A percentile compares a stretch with the other conserved stretches of the same genome.
These are phyloP conservation scores for Apantesis nais DNA, from an alignment of 2,888 invertebrate genomes.

Conservation along the genomic window DNA sequence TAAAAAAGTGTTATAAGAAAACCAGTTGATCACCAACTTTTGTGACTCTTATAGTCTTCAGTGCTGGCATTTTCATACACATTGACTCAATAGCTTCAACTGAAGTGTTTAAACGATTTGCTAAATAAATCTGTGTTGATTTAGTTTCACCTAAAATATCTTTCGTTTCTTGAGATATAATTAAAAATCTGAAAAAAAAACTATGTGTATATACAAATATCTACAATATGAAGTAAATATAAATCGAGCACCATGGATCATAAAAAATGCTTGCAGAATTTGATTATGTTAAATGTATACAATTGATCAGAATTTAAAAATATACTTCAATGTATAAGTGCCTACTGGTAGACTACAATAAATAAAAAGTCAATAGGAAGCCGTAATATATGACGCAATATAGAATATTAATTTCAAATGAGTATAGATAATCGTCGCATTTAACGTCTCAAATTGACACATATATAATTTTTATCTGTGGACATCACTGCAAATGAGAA, in stretches of 20 bases:
- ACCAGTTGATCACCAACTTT: conserved; percentile 70
- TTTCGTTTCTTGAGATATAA: conserved; percentile 71
- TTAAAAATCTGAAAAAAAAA: conserved; percentile 63
- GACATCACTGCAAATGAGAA: too few species aligned
- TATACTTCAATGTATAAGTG: too few species aligned
- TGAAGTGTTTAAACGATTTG: conserved; percentile 80
- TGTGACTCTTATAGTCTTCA: conserved; percentile 82
- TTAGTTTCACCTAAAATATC: conserved; percentile 80
- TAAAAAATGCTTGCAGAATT: not conserved
- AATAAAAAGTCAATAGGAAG: too few species aligned
- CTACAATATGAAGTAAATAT: not conserved
- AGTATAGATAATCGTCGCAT: too few species aligned
- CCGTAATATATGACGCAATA: too few species aligned
- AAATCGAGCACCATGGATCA: too few species aligned
- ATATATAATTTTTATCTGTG: too few species aligned
- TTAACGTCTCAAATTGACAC: too few species aligned
- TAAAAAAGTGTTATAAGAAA: not conserved
- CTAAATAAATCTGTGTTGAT: conserved; percentile 82
- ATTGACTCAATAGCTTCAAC: conserved; percentile 77
- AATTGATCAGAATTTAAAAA: too few species aligned
- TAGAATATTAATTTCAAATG: too few species aligned
- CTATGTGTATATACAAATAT: not conserved
- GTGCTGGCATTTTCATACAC: conserved; percentile 80
- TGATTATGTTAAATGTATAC: not conserved
- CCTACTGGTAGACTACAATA: too few species aligned